Evolutionary conservation across 1,140 invertebrate species (phyloP).

Genomic region (Rhagoletis zephyria): DNA sequence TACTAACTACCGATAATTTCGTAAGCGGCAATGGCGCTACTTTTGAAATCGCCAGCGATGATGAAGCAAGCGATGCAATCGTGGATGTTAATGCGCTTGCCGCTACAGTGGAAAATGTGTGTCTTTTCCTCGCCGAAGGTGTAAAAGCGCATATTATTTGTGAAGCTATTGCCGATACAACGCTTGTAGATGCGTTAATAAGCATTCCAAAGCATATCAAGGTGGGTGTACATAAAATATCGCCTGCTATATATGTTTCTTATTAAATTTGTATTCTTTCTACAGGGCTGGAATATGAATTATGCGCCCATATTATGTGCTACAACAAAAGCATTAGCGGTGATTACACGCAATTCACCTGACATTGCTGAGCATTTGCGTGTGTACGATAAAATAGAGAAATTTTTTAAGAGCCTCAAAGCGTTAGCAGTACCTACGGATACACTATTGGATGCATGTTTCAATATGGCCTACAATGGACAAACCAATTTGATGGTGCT

Average conservation of each 20-base stretch:
- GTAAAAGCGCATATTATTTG: slow-evolving; percentile 55
- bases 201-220: slow-evolving; percentile 63
- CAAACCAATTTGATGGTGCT: slow-evolving; percentile 63
- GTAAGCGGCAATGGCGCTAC: slow-evolving; percentile 60
- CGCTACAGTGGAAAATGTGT: slow-evolving; percentile 63
- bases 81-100: slow-evolving; percentile 67
- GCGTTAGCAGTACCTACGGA: slow-evolving; percentile 67
- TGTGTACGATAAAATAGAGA: slow-evolving; percentile 63
- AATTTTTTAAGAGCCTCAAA: slow-evolving; percentile 69
- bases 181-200: slow-evolving; percentile 67
- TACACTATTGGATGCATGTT: slow-evolving; percentile 70
- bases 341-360: slow-evolving; percentile 61
- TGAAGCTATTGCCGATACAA: slow-evolving; percentile 66
- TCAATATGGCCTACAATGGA: slow-evolving; percentile 72
- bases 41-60: slow-evolving; percentile 68
- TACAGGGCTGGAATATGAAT: slow-evolving; percentile 65
- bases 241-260: too few relatives aligned
- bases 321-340: slow-evolving; percentile 64
- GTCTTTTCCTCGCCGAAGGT: slow-evolving; percentile 60
- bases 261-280: not conserved
- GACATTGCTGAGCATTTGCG: slow-evolving; percentile 61
- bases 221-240: slow-evolving; percentile 46
- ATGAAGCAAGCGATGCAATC: slow-evolving; percentile 61
- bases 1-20: slow-evolving; percentile 68
- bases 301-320: slow-evolving; percentile 61